phyloP scores from a whole-genome alignment of 2,113 vertebrate species.

The Australoheros scitulus region DNA sequence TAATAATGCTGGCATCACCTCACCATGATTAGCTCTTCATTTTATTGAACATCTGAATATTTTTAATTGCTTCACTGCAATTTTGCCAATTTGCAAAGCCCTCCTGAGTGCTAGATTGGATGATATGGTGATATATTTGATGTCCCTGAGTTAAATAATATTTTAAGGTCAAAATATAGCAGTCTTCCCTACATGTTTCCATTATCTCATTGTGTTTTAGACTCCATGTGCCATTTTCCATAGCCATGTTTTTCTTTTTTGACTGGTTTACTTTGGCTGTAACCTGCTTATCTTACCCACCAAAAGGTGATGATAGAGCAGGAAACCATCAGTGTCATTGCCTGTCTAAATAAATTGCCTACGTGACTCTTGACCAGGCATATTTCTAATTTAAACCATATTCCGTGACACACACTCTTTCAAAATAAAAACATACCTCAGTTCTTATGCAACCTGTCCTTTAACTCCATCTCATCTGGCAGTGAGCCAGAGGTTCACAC shows the following conservation, averaged over 20 bases:
- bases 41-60: too few species aligned
- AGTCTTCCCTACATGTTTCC: not conserved
- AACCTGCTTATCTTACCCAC: not conserved
- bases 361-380: conserved; percentile 42
- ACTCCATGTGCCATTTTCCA: not conserved
- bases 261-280: not conserved
- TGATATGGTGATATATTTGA: too few species aligned
- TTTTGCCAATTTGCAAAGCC: too few species aligned
- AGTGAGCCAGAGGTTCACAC: conserved; percentile 75
- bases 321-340: conserved; percentile 26
- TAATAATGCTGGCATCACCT: too few species aligned
- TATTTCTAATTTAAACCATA: conserved; percentile 48
- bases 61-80: too few species aligned
- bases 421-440: conserved; percentile 61
- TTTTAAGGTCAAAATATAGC: not conserved
- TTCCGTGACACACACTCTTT: conserved; percentile 50
- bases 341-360: conserved; percentile 12
- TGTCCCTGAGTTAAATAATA: too few species aligned
- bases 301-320: not conserved
- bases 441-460: conserved; percentile 70
- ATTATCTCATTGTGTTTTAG: not conserved
- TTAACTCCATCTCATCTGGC: conserved; percentile 65
- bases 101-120: too few species aligned
- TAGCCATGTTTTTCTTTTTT: not conserved
- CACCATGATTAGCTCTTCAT: too few species aligned